Evolutionary conservation across 2,888 invertebrate genomes (phyloP).

Genomic region (Polymixis flavicincta): DNA sequence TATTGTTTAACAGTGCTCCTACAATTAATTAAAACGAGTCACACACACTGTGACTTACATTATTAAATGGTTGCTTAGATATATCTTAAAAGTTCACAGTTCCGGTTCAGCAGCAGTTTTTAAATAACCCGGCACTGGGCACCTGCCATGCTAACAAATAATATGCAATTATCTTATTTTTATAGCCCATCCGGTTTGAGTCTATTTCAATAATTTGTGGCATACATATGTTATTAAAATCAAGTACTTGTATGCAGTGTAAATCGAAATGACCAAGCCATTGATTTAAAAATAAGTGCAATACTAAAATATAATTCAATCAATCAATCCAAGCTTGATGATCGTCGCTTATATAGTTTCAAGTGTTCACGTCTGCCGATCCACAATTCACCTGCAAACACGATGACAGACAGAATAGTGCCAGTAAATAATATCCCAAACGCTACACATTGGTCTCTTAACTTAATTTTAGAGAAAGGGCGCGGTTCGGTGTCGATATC

Average conservation of each 20-base stretch:
- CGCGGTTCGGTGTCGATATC: slow-evolving; percentile 65
- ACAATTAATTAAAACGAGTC: not conserved
- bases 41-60: slow-evolving; percentile 3
- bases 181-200: not conserved
- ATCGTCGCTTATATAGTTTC: not conserved
- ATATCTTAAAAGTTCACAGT: not conserved
- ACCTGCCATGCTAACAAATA: not conserved
- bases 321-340: slow-evolving; percentile 3
- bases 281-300: not conserved
- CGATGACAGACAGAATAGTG: slow-evolving; percentile 28
- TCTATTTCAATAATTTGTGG: not conserved
- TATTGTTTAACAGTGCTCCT: slow-evolving; percentile 3
- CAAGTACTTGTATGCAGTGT: not conserved
- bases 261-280: not conserved
- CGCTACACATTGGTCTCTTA: slow-evolving; percentile 69
- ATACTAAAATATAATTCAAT: not conserved
- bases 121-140: too few relatives aligned
- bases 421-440: slow-evolving; percentile 66
- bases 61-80: not conserved
- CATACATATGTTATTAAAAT: not conserved
- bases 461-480: slow-evolving; percentile 59
- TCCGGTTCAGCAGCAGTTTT: not conserved
- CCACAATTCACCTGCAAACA: slow-evolving; percentile 34
- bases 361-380: slow-evolving; percentile 18
- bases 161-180: not conserved